Conservation (phyloP, 2,888 invertebrate species). For the Phyllotreta striolata region DNA sequence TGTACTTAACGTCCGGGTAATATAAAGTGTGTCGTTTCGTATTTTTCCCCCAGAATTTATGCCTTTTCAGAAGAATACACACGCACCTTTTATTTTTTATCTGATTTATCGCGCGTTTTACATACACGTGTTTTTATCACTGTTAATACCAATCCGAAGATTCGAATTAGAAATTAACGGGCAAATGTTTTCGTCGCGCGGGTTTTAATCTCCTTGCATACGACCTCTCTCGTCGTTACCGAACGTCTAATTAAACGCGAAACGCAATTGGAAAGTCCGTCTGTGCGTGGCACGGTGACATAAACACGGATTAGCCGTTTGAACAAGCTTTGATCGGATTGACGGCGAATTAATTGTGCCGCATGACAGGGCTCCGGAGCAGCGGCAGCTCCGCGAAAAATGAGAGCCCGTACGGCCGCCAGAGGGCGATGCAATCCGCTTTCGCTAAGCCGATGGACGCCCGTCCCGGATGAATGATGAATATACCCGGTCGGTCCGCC, state of each 20-base stretch:
- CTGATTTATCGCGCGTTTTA: too few species aligned
- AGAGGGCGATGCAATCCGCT: slow-evolving; percentile 56
- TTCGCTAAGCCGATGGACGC: slow-evolving; percentile 57
- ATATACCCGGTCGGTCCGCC: too few species aligned
- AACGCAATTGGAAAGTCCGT: slow-evolving; percentile 36
- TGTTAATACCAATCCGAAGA: too few species aligned
- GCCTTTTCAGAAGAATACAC: too few species aligned
- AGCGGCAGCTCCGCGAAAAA: slow-evolving; percentile 27
- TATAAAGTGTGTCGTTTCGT: too few species aligned
- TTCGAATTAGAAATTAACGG: too few species aligned
- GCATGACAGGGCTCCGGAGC: slow-evolving; percentile 54
- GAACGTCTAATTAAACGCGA: slow-evolving; percentile 50
- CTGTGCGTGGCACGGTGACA: slow-evolving; percentile 52
- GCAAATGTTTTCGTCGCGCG: too few species aligned
- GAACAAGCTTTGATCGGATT: slow-evolving; percentile 59
- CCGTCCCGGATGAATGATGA: background rate
- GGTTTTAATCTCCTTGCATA: too few species aligned
- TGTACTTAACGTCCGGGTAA: too few species aligned
- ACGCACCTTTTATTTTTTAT: too few species aligned
- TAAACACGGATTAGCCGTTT: slow-evolving; percentile 59
- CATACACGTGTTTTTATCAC: too few species aligned
- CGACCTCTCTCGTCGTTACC: background rate
- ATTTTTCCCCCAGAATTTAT: too few species aligned
- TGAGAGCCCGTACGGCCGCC: slow-evolving; percentile 44
- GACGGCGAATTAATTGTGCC: slow-evolving; percentile 61